These are phyloP conservation scores for Chaetophractus vellerosus DNA, from an alignment of 2,797 vertebrate species.

Conservation along the genomic window DNA sequence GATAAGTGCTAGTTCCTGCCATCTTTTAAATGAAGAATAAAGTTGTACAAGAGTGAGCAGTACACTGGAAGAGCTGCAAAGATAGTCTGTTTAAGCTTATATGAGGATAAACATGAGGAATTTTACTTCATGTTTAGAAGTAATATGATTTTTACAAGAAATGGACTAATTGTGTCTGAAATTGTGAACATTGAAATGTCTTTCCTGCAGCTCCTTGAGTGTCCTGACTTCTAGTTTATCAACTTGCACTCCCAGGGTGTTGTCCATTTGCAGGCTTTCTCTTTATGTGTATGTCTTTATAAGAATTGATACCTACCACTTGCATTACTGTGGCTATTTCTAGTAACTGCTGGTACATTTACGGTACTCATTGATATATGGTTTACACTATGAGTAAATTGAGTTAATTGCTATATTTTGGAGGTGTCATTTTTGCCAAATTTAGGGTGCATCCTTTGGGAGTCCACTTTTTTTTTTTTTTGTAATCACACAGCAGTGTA, in stretches of 20 bases:
- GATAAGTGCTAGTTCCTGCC: neutral
- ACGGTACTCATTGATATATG: neutral
- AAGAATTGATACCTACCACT: neutral
- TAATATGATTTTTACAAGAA: neutral
- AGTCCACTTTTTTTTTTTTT: neutral
- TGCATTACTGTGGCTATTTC: neutral
- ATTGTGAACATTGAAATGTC: constrained; percentile 7
- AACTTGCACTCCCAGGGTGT: neutral
- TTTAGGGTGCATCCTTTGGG: constrained; percentile 49
- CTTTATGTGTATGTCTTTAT: neutral
- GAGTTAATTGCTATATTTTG: constrained; percentile 6
- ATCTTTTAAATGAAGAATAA: constrained; percentile 77
- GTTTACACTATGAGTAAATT: neutral
- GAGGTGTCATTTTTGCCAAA: constrained; percentile 19
- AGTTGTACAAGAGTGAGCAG: neutral
- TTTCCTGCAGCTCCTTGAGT: neutral
- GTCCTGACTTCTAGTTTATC: neutral
- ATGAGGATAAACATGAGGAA: neutral
- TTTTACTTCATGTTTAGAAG: neutral
- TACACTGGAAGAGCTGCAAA: neutral
- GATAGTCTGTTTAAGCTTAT: neutral
- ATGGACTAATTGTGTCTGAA: neutral
- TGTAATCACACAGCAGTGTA: neutral
- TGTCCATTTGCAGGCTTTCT: neutral
- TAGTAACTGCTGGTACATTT: neutral